A percentile compares a stretch with the other conserved stretches of the same genome.
Conservation (phyloP, 1,140 invertebrate genomes). For the Mylabris phalerata region DNA sequence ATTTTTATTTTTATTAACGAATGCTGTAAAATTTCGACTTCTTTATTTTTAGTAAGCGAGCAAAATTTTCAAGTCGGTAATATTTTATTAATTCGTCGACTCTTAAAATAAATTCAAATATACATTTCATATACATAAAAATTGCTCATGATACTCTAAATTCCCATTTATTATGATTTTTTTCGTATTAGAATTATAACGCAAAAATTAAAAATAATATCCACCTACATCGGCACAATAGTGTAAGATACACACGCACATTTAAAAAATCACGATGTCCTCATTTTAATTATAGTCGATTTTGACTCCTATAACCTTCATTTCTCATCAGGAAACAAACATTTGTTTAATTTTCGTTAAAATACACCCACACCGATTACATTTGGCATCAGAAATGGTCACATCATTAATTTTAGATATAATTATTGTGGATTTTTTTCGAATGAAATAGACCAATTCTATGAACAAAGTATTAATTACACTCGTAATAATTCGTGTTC, state of each 20-base stretch:
- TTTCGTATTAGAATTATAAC: conserved; percentile 1
- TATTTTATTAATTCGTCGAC: conserved; percentile 14
- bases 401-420: conserved; percentile 11
- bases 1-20: conserved; percentile 16
- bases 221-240: too few relatives aligned
- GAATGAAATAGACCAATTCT: too few relatives aligned
- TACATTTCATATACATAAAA: background rate
- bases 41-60: conserved; percentile 16
- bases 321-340: too few relatives aligned
- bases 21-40: conserved; percentile 15
- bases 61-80: conserved; percentile 12
- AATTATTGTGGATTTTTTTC: too few relatives aligned
- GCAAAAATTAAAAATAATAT: background rate
- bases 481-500: too few relatives aligned
- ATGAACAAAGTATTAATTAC: too few relatives aligned
- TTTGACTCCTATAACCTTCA: too few relatives aligned
- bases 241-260: background rate
- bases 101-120: conserved; percentile 11
- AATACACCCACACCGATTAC: conserved; percentile 8
- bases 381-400: conserved; percentile 8
- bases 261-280: conserved; percentile 4
- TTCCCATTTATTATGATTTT: conserved; percentile 1
- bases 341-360: conserved; percentile 3
- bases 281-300: conserved; percentile 4
- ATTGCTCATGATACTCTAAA: background rate